These are phyloP conservation scores for Heliconius ismenius DNA, from an alignment of 2,888 invertebrate genomes.

Conservation along the genomic window DNA sequence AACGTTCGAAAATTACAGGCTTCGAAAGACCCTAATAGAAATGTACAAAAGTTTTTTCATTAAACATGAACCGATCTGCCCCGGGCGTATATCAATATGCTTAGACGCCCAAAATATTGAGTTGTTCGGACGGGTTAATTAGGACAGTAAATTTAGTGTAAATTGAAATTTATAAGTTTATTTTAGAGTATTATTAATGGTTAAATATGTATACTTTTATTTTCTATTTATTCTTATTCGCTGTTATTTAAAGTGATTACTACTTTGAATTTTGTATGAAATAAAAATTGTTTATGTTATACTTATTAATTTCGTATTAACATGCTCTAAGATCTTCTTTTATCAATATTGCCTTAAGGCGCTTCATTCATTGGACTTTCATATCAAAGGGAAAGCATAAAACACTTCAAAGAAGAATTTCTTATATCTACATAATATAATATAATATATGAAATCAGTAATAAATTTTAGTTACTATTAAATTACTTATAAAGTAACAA, in stretches of 20 bases:
- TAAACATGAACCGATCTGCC: constrained; percentile 50
- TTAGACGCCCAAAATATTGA: constrained; percentile 21
- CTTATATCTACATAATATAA: background rate
- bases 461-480: background rate
- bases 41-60: constrained; percentile 77
- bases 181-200: background rate
- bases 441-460: background rate
- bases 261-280: no score
- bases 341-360: background rate
- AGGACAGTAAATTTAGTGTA: background rate
- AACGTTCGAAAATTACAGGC: constrained; percentile 75
- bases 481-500: background rate
- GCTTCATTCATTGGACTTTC: background rate
- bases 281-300: no score
- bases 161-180: constrained; percentile 8
- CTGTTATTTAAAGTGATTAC: no score
- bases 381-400: background rate
- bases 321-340: background rate
- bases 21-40: constrained; percentile 75
- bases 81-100: constrained; percentile 35
- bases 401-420: background rate
- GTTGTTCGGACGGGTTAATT: background rate
- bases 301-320: no score
- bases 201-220: background rate
- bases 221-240: background rate